Percentiles rank a stretch among this genome's conserved stretches.
These are phyloP conservation scores for Bungarus multicinctus DNA, from an alignment of 2,113 vertebrate genomes.

Conservation along the genomic window DNA sequence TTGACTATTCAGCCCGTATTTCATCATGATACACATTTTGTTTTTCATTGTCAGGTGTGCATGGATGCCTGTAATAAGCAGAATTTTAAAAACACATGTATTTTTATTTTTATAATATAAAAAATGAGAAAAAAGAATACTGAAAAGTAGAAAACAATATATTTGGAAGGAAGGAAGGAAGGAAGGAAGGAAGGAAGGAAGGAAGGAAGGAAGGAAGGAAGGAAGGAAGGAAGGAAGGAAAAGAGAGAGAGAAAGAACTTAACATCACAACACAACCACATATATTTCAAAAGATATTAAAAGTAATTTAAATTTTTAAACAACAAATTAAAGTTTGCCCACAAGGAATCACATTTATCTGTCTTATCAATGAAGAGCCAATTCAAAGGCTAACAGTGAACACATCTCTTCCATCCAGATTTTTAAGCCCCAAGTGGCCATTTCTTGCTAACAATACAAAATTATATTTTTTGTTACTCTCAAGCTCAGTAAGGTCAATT, in stretches of 20 bases:
- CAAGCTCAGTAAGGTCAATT: background rate
- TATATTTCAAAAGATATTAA: background rate
- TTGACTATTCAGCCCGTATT: no score
- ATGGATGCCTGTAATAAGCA: background rate
- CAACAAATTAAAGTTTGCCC: background rate
- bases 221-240: background rate
- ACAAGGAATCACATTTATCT: background rate
- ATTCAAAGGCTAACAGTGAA: background rate
- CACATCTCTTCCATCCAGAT: background rate
- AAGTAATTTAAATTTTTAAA: background rate
- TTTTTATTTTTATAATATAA: background rate
- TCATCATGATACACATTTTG: background rate
- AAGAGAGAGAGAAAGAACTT: background rate
- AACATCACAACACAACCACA: no score
- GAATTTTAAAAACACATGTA: background rate
- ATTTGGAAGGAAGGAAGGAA: background rate
- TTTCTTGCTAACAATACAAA: background rate
- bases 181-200: no score
- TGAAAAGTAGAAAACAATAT: no score
- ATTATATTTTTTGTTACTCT: background rate
- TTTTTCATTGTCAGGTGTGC: background rate
- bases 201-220: background rate
- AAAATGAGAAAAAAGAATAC: background rate
- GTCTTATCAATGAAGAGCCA: background rate
- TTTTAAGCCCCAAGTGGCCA: background rate